phyloP scores from a whole-genome alignment of 2,797 vertebrate species.

The Ptychadena robeensis region DNA sequence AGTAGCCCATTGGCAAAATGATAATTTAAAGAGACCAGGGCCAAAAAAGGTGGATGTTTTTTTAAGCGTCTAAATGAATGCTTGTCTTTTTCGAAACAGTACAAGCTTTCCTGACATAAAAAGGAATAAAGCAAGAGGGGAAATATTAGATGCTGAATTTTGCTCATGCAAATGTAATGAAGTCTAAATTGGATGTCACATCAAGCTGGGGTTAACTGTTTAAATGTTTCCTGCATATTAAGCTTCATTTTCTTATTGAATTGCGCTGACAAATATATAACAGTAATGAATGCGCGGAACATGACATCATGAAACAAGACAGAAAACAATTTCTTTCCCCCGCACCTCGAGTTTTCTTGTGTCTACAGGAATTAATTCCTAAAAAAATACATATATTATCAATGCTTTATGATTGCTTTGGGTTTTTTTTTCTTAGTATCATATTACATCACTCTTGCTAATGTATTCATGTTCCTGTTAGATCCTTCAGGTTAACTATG shows the following conservation, averaged over 20 bases:
- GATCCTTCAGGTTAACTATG: conserved; percentile 81
- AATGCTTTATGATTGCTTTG: background rate
- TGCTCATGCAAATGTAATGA: conserved; percentile 73
- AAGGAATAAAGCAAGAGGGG: conserved; percentile 60
- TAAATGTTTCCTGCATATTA: conserved; percentile 71
- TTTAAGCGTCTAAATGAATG: conserved; percentile 46
- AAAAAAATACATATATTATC: conserved; percentile 9
- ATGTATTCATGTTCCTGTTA: conserved; percentile 79
- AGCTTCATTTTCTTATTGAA: conserved; percentile 56
- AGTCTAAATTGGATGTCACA: conserved; percentile 71
- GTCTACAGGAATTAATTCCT: background rate
- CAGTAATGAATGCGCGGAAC: conserved; percentile 31
- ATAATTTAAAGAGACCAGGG: conserved; percentile 56
- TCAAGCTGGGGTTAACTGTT: conserved; percentile 69
- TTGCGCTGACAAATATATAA: conserved; percentile 36
- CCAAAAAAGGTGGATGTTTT: conserved; percentile 37
- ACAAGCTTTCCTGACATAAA: conserved; percentile 61
- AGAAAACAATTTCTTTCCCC: conserved; percentile 15
- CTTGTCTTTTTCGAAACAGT: conserved; percentile 57
- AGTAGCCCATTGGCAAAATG: conserved; percentile 53
- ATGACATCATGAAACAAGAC: conserved; percentile 40
- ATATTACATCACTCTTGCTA: conserved; percentile 82
- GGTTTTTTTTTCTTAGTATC: conserved; percentile 58
- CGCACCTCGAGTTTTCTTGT: background rate
- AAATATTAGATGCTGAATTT: conserved; percentile 68